These are phyloP conservation scores for Megalops cyprinoides DNA, from an alignment of 2,797 vertebrate genomes.

Conservation along the genomic window DNA sequence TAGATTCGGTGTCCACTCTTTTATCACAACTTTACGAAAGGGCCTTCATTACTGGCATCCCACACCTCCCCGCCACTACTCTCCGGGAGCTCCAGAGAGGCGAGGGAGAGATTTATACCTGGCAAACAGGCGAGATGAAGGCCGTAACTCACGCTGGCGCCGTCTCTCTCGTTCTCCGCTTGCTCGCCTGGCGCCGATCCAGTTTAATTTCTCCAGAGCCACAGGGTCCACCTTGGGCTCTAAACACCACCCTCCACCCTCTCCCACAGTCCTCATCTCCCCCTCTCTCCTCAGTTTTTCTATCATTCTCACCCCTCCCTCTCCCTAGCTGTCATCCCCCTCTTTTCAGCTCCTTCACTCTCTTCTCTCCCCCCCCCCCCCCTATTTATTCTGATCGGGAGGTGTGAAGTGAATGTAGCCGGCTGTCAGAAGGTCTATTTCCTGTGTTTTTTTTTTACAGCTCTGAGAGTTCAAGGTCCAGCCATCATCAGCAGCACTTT, in stretches of 20 bases:
- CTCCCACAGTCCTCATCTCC: neutral
- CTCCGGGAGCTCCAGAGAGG: neutral
- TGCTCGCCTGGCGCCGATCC: slow-evolving; percentile 59
- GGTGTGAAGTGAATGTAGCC: slow-evolving; percentile 10
- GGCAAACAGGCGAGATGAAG: slow-evolving; percentile 10
- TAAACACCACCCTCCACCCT: neutral
- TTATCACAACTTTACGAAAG: too few relatives aligned
- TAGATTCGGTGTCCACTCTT: too few relatives aligned
- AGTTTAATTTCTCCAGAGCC: slow-evolving; percentile 60
- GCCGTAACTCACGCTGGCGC: slow-evolving; percentile 24
- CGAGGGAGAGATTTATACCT: slow-evolving; percentile 22
- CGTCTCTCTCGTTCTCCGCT: neutral
- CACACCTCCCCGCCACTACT: too few relatives aligned
- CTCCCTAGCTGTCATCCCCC: neutral
- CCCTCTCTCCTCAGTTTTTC: neutral
- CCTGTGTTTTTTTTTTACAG: slow-evolving; percentile 35
- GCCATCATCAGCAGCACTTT: slow-evolving; percentile 42
- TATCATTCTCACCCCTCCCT: neutral
- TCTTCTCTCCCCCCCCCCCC: neutral
- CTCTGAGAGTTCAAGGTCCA: slow-evolving; percentile 62
- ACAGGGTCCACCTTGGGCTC: slow-evolving; percentile 19
- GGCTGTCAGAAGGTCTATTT: slow-evolving; percentile 61
- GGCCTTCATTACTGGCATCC: too few relatives aligned
- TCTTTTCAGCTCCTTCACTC: neutral
- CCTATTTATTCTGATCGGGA: neutral